A percentile compares a stretch with the other conserved stretches of the same genome.
Evolutionary conservation across 2,888 invertebrate genomes (phyloP).

Genomic region (Tanaodytes sp.): DNA sequence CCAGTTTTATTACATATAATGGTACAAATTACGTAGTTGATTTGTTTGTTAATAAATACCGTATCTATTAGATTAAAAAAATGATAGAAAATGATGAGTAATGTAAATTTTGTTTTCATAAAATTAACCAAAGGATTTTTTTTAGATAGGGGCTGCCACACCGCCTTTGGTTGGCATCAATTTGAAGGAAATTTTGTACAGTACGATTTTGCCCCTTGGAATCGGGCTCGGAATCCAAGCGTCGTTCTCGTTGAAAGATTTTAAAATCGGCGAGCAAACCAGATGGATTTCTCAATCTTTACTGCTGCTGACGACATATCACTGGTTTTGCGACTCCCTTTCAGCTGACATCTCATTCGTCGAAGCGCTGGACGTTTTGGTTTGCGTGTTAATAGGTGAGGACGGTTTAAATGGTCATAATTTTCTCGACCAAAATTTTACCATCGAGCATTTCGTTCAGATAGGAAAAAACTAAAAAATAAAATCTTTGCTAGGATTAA

Average conservation of each 20-base stretch:
- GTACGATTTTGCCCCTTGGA: conserved; percentile 67
- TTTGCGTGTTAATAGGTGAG: conserved; percentile 67
- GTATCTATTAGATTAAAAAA: too few species aligned
- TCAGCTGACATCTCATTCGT: conserved; percentile 67
- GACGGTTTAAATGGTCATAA: too few species aligned
- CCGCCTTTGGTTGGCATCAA: conserved; percentile 69
- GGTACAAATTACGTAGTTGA: too few species aligned
- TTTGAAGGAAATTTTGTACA: conserved; percentile 65
- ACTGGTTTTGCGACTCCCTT: conserved; percentile 70
- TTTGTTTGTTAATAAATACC: too few species aligned
- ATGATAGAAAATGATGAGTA: neutral
- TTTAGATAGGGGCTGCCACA: conserved; percentile 67
- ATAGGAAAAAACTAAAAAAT: conserved; percentile 21
- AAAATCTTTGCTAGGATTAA: conserved; percentile 16
- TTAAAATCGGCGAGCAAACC: conserved; percentile 58
- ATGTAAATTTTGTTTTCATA: neutral
- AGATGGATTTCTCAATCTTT: conserved; percentile 65
- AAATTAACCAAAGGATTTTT: neutral
- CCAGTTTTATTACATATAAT: conserved; percentile 68
- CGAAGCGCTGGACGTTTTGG: conserved; percentile 66
- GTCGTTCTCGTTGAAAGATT: conserved; percentile 47
- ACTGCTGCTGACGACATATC: conserved; percentile 66
- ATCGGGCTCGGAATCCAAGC: conserved; percentile 63
- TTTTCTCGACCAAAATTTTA: too few species aligned
- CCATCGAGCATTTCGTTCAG: too few species aligned